Base-by-base conservation (phyloP, 2,888 invertebrate species). In the Agrenia bidenticulata region DNA sequence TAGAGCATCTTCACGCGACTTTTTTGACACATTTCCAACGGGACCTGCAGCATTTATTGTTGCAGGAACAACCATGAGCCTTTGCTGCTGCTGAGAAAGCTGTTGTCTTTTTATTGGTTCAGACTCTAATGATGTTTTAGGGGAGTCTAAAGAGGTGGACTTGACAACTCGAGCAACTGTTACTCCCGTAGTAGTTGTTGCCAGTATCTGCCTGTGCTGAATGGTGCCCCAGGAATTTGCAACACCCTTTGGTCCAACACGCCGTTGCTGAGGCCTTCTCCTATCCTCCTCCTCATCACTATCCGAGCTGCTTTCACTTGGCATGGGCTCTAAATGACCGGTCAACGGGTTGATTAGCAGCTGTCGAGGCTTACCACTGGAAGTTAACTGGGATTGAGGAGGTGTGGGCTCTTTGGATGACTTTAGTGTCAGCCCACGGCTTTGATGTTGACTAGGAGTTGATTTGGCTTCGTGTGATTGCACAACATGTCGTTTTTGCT, bases 271-370 rank as follows among this genome's bases (percentile, higher is more conserved):
- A 21, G 42, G 51, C 37, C 51, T 62, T 54, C 23, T 64, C 50
- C 21, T 37, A 11, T 63, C 37, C 63, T 73, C 74, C 69, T 84
- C 84, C 73, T 88, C 88, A 69, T 84, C 84, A 70, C 85, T 82
- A 74, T 88, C 87, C 0, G 86, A 86, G 70, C 84, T 84, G 67
- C 86, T 86, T 57, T 86, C 86, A 76, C 85, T 85, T 27, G 88
- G 87, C 81, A 89, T 89, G 1, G 89, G 87, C 77, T 93, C 93
- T 77, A 94, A 83, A 78, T 91, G 78, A 45, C 92, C 90, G 72
- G 94, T 93, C 69, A 93, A 83, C 0, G 94, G 93, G 83, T 94
- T 94, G 76, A 94, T 92, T 51, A 94, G 86, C 83, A 90, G 90
- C 81, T 90, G 90, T 77, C 87, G 85, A 79, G 85, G 86, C 78